Conservation (phyloP, 1,140 invertebrate genomes). For the Harpegnathos saltator region DNA sequence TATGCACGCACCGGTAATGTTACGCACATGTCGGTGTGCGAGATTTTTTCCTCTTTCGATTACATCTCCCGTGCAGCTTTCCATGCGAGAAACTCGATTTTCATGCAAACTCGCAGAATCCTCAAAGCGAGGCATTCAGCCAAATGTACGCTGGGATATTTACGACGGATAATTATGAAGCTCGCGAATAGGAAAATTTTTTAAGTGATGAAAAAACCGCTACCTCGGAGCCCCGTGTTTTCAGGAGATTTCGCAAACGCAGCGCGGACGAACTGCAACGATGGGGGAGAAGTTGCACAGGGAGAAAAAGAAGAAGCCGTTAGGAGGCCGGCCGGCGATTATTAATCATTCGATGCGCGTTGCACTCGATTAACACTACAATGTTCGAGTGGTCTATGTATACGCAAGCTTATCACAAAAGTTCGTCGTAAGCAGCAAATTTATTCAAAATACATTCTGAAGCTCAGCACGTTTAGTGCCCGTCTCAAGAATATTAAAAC, state of each 20-base stretch:
- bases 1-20: constrained; percentile 40
- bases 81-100: not conserved
- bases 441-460: too few species aligned
- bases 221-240: not conserved
- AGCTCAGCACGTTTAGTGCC: too few species aligned
- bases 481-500: too few species aligned
- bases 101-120: not conserved
- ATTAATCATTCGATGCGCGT: too few species aligned
- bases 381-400: too few species aligned
- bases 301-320: too few species aligned
- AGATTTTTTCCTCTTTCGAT: constrained; percentile 25
- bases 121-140: constrained; percentile 5
- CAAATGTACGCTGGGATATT: not conserved
- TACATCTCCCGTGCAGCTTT: not conserved
- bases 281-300: not conserved
- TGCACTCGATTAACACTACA: too few species aligned
- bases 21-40: not conserved
- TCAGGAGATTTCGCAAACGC: not conserved
- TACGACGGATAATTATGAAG: constrained; percentile 23
- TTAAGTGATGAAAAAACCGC: not conserved
- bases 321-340: too few species aligned
- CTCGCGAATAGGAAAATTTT: not conserved
- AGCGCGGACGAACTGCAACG: not conserved
- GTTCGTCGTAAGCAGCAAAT: too few species aligned
- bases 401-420: too few species aligned